Evolutionary conservation across 2,113 vertebrate genomes (phyloP).

Genomic region (Euleptes europaea): DNA sequence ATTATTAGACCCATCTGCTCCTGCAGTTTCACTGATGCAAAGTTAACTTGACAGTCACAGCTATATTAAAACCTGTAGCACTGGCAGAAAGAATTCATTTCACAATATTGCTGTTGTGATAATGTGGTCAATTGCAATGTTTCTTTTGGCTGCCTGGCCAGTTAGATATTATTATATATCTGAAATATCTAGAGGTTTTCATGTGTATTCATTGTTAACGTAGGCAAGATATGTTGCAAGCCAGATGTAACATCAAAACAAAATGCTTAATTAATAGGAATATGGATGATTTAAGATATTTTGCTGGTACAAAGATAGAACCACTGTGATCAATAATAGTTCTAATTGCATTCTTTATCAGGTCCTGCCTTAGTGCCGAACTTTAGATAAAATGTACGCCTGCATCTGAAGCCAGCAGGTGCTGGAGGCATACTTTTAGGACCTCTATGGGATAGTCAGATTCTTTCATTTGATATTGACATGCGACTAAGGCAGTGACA

Average conservation of each 20-base stretch:
- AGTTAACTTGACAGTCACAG: conserved; percentile 15
- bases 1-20: neutral
- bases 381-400: neutral
- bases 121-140: neutral
- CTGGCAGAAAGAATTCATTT: conserved; percentile 33
- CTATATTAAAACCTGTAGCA: conserved; percentile 10
- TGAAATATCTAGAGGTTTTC: neutral
- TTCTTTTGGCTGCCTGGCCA: conserved; percentile 25
- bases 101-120: neutral
- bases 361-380: conserved; percentile 9
- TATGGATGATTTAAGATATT: neutral
- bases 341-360: neutral
- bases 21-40: neutral
- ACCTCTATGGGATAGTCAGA: neutral
- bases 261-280: conserved; percentile 20
- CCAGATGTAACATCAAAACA: conserved; percentile 41
- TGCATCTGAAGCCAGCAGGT: fast-evolving
- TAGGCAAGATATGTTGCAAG: conserved; percentile 35
- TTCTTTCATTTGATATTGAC: neutral
- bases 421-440: neutral
- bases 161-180: conserved; percentile 16
- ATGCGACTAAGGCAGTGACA: neutral
- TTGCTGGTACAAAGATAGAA: conserved; percentile 18
- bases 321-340: conserved; percentile 3
- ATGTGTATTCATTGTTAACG: conserved; percentile 24